Base-by-base conservation (phyloP, 2,888 invertebrate species). In the Electrophaes corylata region DNA sequence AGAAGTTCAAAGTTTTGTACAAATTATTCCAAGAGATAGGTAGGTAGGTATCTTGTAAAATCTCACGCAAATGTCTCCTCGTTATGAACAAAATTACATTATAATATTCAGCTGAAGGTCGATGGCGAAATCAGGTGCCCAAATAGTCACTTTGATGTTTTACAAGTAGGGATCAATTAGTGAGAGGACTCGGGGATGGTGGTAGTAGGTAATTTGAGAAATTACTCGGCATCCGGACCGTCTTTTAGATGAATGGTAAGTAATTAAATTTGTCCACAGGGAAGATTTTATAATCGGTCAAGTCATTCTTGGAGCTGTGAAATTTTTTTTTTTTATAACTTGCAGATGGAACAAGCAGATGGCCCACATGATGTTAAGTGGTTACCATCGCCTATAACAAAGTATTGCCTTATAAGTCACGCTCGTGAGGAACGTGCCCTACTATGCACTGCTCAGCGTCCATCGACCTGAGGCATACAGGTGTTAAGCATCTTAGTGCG, bases 101-200 rank as follows among this genome's bases (percentile, higher is more conserved):
- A 53, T 62, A 62, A 58, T 49, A 53, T 55, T 52, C 43, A 48
- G 44, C 53, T 43, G 20, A 48, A 48, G 14, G 12, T 10, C 19
- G 33, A 20, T 12, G 18, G 10, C 20, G 16, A 31, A 11, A 33
- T 33, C 35, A 35, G 37, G 33, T 33, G 18, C 40, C 29, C 6
- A 44, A 57, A 61, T 50, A 54, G 57, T 51, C 47, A 48, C 61
- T 55, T 57, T 55, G 54, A 59, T 54, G 54, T 61, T 48, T 55
- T 20, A 47, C 23, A 57, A 54, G 54, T 31, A 29, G 49, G 45
- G 16, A 47, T 43, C 57, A 57, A 62, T 58, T 57, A 58, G 43
- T 23, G 23, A 1, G 39, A 14, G 31, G 18, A 16, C 23, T 35
- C 49, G n/a, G n/a, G n/a, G n/a, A n/a, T 5, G 35, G 4, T 12